A percentile compares a stretch with the other conserved stretches of the same genome.
phyloP scores from a whole-genome alignment of 2,113 vertebrate species.

The Leucosticte australis region DNA sequence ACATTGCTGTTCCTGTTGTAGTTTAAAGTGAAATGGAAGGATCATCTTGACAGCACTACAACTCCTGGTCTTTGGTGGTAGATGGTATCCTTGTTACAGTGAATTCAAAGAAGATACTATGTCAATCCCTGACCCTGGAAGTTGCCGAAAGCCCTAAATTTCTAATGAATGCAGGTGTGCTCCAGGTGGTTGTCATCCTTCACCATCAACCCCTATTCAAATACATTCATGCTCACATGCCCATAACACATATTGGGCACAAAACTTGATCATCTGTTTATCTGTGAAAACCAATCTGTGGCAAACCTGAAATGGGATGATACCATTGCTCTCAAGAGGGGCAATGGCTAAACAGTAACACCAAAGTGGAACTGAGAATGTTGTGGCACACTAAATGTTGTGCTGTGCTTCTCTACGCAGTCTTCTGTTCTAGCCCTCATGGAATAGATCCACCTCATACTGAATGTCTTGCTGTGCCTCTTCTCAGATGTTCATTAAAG shows the following conservation, averaged over 20 bases:
- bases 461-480: not conserved
- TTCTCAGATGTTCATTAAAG: not conserved
- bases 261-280: not conserved
- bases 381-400: not conserved
- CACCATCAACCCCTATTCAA: not conserved
- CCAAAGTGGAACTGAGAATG: not conserved
- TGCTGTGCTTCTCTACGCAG: not conserved
- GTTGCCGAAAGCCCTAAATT: not conserved
- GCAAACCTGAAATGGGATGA: not conserved
- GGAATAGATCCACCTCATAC: fast-evolving
- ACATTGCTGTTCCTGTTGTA: not conserved
- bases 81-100: not conserved
- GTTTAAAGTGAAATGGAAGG: not conserved
- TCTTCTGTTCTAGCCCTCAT: not conserved
- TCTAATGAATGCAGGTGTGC: not conserved
- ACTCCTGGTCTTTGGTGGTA: not conserved
- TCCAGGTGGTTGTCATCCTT: not conserved
- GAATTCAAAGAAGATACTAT: not conserved
- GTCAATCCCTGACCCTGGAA: not conserved
- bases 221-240: not conserved
- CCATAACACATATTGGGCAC: not conserved
- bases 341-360: not conserved
- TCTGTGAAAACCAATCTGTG: not conserved
- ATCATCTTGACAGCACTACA: not conserved
- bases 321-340: not conserved